These are phyloP conservation scores for Ophion obscuratus DNA, from an alignment of 2,888 invertebrate genomes.

Conservation along the genomic window DNA sequence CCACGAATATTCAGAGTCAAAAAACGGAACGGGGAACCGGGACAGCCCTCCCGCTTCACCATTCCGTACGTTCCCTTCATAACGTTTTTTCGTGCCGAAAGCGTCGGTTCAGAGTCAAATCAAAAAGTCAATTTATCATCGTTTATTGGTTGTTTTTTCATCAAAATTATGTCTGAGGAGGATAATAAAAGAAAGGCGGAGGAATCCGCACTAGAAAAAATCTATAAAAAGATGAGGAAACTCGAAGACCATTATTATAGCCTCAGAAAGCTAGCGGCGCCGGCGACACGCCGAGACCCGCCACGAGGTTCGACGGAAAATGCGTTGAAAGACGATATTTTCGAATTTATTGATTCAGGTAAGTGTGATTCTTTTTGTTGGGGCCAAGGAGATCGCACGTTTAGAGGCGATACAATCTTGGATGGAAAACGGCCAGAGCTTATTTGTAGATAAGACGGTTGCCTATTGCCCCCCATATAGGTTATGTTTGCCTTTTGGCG, in stretches of 20 bases:
- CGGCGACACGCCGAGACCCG: not conserved
- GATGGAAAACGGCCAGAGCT: conserved; percentile 16
- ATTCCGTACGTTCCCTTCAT: conserved; percentile 33
- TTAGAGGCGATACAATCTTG: conserved; percentile 16
- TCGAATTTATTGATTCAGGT: conserved; percentile 15
- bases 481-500: not conserved
- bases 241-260: conserved; percentile 47
- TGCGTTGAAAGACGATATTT: conserved; percentile 11
- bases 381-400: conserved; percentile 31
- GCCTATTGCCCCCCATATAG: conserved; percentile 3
- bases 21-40: conserved; percentile 34
- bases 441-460: conserved; percentile 29
- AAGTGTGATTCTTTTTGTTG: not conserved
- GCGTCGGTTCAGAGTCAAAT: conserved; percentile 7
- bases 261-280: conserved; percentile 26
- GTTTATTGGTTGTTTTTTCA: not conserved
- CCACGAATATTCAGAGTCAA: conserved; percentile 44
- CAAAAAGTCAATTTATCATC: not conserved
- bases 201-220: conserved; percentile 48
- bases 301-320: not conserved
- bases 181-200: conserved; percentile 39
- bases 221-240: conserved; percentile 50
- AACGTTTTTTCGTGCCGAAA: conserved; percentile 46
- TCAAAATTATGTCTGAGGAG: conserved; percentile 35
- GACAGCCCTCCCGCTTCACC: conserved; percentile 27